Base-by-base conservation (phyloP, 2,797 vertebrate species). In the Oceanodroma leucorhoa region DNA sequence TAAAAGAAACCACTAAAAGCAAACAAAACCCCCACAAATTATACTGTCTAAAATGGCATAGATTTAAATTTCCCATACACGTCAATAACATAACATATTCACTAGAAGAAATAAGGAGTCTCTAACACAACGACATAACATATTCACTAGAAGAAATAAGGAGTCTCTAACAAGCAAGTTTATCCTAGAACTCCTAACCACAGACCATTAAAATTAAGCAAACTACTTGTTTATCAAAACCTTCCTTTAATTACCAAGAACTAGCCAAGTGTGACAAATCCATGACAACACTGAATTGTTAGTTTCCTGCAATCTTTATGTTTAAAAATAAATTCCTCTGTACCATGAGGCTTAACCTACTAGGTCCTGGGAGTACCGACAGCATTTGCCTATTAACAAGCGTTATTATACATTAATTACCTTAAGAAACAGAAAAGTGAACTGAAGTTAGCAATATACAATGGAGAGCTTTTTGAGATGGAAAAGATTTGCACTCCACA, bases 281-380 rank as follows among this genome's bases (percentile, higher is more conserved):
- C 64, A 22, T 30, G 34, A 51, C 60, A 93, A 78, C 18, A 40
- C 6, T 22, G n/a, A 94, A 80, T 62, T 61, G 45, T 60, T 58
- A 82, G 38, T 81, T 78, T 89, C 40, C 60, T 71, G 38, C 46
- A 91, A 66, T 75, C 32, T 58, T 71, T 38, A 73, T 5, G 5
- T 81, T 95, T 80, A 87, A 86, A 95, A 96, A 91, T 41, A 85
- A 92, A 83, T 66, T 91, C 23, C 58, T 80, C 40, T 55, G 51
- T 81, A 38, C 27, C 13, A 16, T 18, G 16, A 89, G 40, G 22
- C 43, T 60, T 65, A 87, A 67, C 32, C 20, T 83, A 46, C 13
- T 55, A 11, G 29, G 17, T 55, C 48, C 48, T 11, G 5, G 40
- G 12, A 81, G 38, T 40, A 54, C 26, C 87, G 62, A 69, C 41